phyloP scores from a whole-genome alignment of 2,888 invertebrate species.

The Itoplectis maculator region DNA sequence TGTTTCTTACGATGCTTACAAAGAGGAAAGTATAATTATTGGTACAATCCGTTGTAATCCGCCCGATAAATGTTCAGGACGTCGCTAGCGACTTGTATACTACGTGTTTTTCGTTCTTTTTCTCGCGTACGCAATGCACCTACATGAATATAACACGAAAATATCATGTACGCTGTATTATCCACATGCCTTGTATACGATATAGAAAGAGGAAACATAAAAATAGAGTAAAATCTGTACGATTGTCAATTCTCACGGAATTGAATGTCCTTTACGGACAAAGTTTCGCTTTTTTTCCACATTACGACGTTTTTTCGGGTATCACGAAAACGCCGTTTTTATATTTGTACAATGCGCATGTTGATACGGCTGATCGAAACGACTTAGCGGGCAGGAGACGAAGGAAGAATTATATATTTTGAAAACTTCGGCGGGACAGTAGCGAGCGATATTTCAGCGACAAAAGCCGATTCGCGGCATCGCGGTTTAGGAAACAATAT shows the following conservation, averaged over 20 bases:
- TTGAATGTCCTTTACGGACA: conserved; percentile 46
- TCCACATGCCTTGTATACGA: conserved; percentile 60
- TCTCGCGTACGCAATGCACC: conserved; percentile 21
- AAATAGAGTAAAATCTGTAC: conserved; percentile 12
- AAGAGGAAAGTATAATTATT: conserved; percentile 61
- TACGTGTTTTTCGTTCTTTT: conserved; percentile 42
- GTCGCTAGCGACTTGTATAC: conserved; percentile 54
- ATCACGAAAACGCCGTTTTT: conserved; percentile 21
- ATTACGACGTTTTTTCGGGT: conserved; percentile 7
- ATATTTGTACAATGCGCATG: conserved; percentile 41
- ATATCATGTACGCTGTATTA: conserved; percentile 31
- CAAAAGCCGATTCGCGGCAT: conserved; percentile 42
- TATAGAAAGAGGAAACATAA: conserved; percentile 30
- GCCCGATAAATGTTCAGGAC: conserved; percentile 70
- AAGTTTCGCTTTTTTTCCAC: conserved; percentile 34
- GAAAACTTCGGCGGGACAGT: conserved; percentile 18
- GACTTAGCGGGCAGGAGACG: not conserved
- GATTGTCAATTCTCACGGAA: conserved; percentile 61
- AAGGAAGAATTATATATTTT: conserved; percentile 57
- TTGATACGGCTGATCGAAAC: conserved; percentile 13
- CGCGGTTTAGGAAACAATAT: conserved; percentile 41
- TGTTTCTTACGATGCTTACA: conserved; percentile 62
- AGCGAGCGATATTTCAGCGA: not conserved
- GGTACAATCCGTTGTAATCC: conserved; percentile 73
- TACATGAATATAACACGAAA: conserved; percentile 30